These are phyloP conservation scores for Hirtodrosophila duncani DNA, from an alignment of 2,888 invertebrate species.

Conservation along the genomic window DNA sequence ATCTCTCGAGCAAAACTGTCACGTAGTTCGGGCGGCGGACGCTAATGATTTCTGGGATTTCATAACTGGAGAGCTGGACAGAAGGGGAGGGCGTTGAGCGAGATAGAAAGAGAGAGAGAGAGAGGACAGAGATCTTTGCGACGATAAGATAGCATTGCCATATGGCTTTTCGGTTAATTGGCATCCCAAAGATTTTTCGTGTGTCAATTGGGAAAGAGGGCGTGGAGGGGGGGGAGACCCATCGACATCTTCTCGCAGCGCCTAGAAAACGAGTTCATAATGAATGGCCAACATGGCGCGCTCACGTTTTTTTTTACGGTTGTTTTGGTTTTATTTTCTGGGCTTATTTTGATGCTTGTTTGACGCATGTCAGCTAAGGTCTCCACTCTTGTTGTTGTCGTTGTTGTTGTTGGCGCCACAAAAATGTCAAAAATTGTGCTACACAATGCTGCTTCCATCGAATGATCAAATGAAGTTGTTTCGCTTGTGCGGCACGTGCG, in stretches of 20 bases:
- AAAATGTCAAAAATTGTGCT: constrained; percentile 69
- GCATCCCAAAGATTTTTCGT: constrained; percentile 62
- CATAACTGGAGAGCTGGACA: constrained; percentile 55
- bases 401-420: constrained; percentile 58
- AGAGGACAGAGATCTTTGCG: constrained; percentile 25
- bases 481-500: constrained; percentile 69
- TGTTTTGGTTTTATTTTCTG: too few relatives aligned
- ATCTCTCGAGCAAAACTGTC: constrained; percentile 39
- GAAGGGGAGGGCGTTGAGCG: too few relatives aligned
- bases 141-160: constrained; percentile 11
- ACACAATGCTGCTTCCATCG: constrained; percentile 47
- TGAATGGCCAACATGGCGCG: constrained; percentile 66
- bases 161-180: constrained; percentile 54
- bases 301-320: constrained; percentile 55
- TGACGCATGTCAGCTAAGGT: constrained; percentile 66
- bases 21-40: constrained; percentile 45
- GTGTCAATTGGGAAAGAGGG: constrained; percentile 11
- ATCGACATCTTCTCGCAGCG: constrained; percentile 55
- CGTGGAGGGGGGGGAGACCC: too few relatives aligned
- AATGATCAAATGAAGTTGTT: constrained; percentile 63
- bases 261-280: constrained; percentile 60
- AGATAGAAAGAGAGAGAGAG: constrained; percentile 34
- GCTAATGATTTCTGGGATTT: constrained; percentile 71
- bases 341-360: constrained; percentile 70
- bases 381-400: constrained; percentile 13